Conservation (phyloP, 30 jellyfish, hydroid and myxozoan genomes). For the Rhopilema esculentum region DNA sequence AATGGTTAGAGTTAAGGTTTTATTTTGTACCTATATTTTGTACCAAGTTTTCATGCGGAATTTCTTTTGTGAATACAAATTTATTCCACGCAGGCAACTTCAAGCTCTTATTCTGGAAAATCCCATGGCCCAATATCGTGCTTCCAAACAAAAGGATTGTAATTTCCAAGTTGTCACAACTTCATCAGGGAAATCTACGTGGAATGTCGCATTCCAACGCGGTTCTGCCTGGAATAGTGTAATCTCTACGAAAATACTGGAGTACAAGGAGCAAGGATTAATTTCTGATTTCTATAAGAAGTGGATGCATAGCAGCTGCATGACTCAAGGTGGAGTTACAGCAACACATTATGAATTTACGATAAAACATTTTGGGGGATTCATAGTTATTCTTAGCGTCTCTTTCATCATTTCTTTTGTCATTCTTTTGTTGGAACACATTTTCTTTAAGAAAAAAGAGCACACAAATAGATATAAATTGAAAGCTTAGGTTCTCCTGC, state of each 20-base stretch:
- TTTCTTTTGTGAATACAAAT: neutral
- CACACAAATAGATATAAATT: neutral
- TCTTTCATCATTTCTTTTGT: neutral
- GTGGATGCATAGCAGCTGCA: constrained; percentile 23
- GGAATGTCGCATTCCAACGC: constrained; percentile 11
- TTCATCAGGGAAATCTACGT: neutral
- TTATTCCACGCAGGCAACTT: neutral
- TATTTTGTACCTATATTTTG: neutral
- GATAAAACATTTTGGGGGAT: neutral
- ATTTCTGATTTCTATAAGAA: neutral
- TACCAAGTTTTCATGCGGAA: neutral
- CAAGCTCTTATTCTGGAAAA: neutral
- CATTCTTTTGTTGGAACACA: neutral
- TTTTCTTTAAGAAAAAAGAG: neutral
- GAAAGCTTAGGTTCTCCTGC: neutral
- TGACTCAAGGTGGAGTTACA: neutral
- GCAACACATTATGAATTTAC: neutral
- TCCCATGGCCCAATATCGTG: neutral
- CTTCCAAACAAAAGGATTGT: constrained; percentile 3
- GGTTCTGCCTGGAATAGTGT: constrained; percentile 2
- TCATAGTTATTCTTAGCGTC: neutral
- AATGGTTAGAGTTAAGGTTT: too few relatives aligned
- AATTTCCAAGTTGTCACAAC: neutral
- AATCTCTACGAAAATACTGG: constrained; percentile 9
- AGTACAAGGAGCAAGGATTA: constrained; percentile 16